A percentile compares a stretch with the other conserved stretches of the same genome.
Evolutionary conservation across 1,140 invertebrate genomes (phyloP).

Genomic region (Meloidogyne hapla): DNA sequence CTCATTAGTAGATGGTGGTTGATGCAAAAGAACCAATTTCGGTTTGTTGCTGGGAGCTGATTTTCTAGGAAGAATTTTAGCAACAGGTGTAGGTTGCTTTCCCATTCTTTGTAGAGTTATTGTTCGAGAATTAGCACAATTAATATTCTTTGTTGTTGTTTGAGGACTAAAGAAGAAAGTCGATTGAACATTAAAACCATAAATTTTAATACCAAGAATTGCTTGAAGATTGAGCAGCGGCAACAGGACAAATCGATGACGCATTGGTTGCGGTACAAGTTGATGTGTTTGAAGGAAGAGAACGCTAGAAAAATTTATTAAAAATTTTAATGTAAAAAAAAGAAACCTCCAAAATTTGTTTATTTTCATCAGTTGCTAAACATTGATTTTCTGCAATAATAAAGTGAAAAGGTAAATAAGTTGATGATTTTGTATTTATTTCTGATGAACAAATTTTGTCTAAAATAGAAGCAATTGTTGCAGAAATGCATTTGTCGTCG

Average conservation of each 20-base stretch:
- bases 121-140: background rate
- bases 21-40: background rate
- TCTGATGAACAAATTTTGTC: background rate
- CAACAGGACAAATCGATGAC: no score
- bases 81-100: constrained; percentile 11
- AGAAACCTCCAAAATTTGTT: background rate
- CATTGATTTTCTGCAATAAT: background rate
- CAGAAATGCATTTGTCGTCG: background rate
- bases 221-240: no score
- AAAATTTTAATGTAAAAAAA: background rate
- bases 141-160: background rate
- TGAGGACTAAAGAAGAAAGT: background rate
- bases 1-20: background rate
- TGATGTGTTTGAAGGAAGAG: no score
- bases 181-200: no score
- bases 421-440: background rate
- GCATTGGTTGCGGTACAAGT: no score
- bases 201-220: no score
- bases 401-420: background rate
- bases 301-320: background rate
- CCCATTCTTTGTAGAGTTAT: background rate
- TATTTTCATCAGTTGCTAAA: background rate
- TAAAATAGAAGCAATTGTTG: background rate
- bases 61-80: constrained; percentile 10
- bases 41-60: background rate